Evolutionary conservation across 2,888 invertebrate genomes (phyloP).

Genomic region (Lithophane ornitopus): DNA sequence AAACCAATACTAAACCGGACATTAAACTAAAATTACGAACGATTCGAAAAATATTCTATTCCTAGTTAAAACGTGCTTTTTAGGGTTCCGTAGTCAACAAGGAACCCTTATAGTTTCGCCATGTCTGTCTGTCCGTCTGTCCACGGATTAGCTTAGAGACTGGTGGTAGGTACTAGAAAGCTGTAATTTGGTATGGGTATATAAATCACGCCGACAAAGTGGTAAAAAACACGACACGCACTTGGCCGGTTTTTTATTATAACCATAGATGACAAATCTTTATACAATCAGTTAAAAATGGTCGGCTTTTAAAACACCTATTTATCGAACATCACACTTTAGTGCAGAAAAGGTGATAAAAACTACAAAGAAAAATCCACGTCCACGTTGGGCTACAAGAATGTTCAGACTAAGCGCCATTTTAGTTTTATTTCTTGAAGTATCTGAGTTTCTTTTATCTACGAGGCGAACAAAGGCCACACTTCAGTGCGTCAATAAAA

Average conservation of each 20-base stretch:
- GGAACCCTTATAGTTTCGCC: too few species aligned
- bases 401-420: conserved; percentile 10
- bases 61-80: too few species aligned
- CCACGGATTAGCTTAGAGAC: too few species aligned
- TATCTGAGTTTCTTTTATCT: background rate
- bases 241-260: too few species aligned
- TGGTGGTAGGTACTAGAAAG: too few species aligned
- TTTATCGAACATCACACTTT: background rate
- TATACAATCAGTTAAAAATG: background rate
- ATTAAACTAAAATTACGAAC: background rate
- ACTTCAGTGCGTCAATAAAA: conserved; percentile 17
- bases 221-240: too few species aligned
- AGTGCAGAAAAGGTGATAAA: background rate
- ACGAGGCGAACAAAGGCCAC: conserved; percentile 1
- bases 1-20: background rate
- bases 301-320: background rate
- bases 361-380: background rate
- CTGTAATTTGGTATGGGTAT: too few species aligned
- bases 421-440: conserved; percentile 4
- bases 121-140: too few species aligned
- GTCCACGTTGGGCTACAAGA: background rate
- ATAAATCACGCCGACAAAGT: too few species aligned
- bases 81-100: too few species aligned
- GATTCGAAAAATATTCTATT: background rate
- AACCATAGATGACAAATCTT: too few species aligned